A percentile compares a stretch with the other conserved stretches of the same genome.
phyloP scores from a whole-genome alignment of 2,113 vertebrate genomes.

The Sporophila hypoxantha region DNA sequence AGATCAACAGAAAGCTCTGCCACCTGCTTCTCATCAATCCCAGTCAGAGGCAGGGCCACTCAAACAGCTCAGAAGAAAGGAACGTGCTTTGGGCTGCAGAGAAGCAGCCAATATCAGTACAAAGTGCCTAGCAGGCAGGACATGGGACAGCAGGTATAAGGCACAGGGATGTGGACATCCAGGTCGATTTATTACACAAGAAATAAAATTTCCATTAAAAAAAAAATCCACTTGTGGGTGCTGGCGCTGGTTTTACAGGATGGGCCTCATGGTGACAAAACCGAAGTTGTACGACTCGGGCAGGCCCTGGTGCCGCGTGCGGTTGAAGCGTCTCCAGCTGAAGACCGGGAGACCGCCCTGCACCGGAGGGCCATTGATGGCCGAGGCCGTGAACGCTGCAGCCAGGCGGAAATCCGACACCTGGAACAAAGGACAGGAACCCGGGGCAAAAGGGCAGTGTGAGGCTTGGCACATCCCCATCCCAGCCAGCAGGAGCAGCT shows the following conservation, averaged over 20 bases:
- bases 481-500: background rate
- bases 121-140: background rate
- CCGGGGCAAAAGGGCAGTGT: accelerated
- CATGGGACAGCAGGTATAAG: background rate
- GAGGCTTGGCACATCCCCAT: too few relatives aligned
- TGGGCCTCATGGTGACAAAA: constrained; percentile 80
- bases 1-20: background rate
- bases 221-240: background rate
- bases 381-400: constrained; percentile 68
- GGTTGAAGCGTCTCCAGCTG: constrained; percentile 77
- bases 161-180: background rate
- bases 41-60: background rate
- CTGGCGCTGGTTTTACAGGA: constrained; percentile 52
- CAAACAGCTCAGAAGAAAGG: background rate
- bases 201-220: constrained; percentile 24
- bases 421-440: constrained; percentile 50
- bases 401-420: constrained; percentile 83
- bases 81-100: accelerated
- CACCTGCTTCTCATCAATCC: background rate
- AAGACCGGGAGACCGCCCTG: constrained; percentile 80
- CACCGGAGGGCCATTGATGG: constrained; percentile 83
- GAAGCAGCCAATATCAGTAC: background rate
- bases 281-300: constrained; percentile 79
- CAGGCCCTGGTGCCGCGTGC: constrained; percentile 78
- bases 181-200: constrained; percentile 46